These are phyloP conservation scores for Colossoma macropomum DNA, from an alignment of 2,113 vertebrate species.

Conservation along the genomic window DNA sequence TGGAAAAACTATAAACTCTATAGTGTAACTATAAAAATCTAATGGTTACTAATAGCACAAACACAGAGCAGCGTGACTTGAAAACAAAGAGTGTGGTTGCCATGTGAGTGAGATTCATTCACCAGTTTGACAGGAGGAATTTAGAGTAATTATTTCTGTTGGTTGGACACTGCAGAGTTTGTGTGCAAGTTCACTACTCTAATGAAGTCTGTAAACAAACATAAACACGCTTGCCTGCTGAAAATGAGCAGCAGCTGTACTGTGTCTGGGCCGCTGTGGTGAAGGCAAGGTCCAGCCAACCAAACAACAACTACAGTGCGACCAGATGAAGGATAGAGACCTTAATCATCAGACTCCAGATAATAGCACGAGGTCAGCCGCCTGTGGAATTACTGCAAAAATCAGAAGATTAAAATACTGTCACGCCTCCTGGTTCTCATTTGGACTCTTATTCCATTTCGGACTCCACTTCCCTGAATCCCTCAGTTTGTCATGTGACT, in stretches of 20 bases:
- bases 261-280: background rate
- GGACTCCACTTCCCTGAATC: too few species aligned
- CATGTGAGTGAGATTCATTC: background rate
- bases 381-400: too few species aligned
- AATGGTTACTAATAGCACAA: background rate
- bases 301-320: background rate
- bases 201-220: conserved; percentile 39
- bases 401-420: too few species aligned
- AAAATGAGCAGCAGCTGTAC: conserved; percentile 29
- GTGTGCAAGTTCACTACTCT: background rate
- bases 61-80: background rate
- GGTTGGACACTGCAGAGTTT: background rate
- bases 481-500: too few species aligned
- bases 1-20: conserved; percentile 13
- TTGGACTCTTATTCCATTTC: too few species aligned
- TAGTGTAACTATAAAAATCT: background rate
- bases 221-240: background rate
- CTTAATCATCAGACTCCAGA: background rate
- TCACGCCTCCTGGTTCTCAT: too few species aligned
- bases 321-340: background rate
- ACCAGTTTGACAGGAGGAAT: background rate
- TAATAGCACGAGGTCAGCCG: background rate
- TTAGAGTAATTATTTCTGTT: background rate
- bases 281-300: background rate
- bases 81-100: background rate